Evolutionary conservation across 2,797 vertebrate species (phyloP).

Genomic region (Spinus pinus): DNA sequence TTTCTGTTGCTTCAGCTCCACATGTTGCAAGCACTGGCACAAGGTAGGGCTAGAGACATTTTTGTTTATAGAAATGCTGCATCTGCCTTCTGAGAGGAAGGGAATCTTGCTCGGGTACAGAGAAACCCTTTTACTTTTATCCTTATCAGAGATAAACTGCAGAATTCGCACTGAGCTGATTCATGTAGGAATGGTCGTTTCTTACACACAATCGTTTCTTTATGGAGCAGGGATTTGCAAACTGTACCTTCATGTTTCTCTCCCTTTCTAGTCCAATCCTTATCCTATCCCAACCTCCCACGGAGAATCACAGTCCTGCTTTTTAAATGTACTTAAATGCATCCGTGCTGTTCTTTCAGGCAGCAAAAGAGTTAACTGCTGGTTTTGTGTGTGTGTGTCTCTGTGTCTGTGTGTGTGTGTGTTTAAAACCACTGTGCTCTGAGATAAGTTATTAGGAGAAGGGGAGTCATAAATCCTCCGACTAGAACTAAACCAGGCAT

Average conservation of each 20-base stretch:
- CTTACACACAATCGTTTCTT: constrained; percentile 19
- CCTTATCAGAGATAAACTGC: constrained; percentile 13
- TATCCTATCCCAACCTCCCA: neutral
- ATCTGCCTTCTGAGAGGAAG: constrained; percentile 3
- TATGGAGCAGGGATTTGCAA: constrained; percentile 13
- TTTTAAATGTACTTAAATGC: neutral
- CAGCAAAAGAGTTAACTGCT: constrained; percentile 64
- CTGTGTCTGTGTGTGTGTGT: neutral
- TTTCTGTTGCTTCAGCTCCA: constrained; percentile 81
- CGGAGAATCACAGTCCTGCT: neutral
- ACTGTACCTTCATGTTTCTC: neutral
- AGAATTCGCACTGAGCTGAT: neutral
- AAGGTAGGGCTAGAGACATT: constrained; percentile 78
- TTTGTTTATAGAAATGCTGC: constrained; percentile 58
- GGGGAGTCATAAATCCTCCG: constrained; percentile 49
- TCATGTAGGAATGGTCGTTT: neutral
- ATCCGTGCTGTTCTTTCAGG: neutral
- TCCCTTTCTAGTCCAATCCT: neutral
- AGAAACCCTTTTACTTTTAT: constrained; percentile 32
- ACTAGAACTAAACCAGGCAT: constrained; percentile 57
- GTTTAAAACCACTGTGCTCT: constrained; percentile 26
- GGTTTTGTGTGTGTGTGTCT: neutral
- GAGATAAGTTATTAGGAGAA: constrained; percentile 60
- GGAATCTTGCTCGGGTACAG: neutral
- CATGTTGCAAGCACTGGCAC: constrained; percentile 81